A percentile compares a stretch with the other conserved stretches of the same genome.
Evolutionary conservation across 2,888 invertebrate species (phyloP).

Genomic region (Sisyra nigra): DNA sequence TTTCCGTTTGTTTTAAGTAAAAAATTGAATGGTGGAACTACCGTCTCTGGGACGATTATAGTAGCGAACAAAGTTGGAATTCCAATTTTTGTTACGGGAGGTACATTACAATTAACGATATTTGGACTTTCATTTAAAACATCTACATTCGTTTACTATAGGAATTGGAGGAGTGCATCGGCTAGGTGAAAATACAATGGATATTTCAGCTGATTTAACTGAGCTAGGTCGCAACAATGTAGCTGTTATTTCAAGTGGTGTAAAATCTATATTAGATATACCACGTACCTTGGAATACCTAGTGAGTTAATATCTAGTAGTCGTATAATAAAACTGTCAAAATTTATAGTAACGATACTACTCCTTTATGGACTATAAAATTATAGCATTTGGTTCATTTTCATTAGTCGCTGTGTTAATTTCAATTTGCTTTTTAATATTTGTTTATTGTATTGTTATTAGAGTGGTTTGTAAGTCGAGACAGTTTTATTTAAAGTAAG

Average conservation of each 20-base stretch:
- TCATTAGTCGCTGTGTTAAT: too few species aligned
- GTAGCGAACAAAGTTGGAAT: slow-evolving; percentile 71
- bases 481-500: neutral
- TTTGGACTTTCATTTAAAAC: slow-evolving; percentile 6
- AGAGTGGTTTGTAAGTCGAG: neutral
- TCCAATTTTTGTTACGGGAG: slow-evolving; percentile 87
- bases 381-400: too few species aligned
- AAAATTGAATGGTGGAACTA: slow-evolving; percentile 74
- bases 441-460: neutral
- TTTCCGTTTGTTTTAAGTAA: slow-evolving; percentile 59
- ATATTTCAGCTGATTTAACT: slow-evolving; percentile 86
- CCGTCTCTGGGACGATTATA: slow-evolving; percentile 87
- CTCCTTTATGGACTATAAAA: too few species aligned
- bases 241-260: slow-evolving; percentile 86
- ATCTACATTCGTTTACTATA: slow-evolving; percentile 12
- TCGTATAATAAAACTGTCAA: too few species aligned
- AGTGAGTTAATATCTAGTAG: slow-evolving; percentile 31
- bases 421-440: too few species aligned
- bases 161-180: slow-evolving; percentile 89
- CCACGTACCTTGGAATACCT: slow-evolving; percentile 85
- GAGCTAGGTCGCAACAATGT: slow-evolving; percentile 79
- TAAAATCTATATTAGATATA: slow-evolving; percentile 95
- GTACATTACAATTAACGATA: slow-evolving; percentile 20
- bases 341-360: too few species aligned
- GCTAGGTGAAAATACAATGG: slow-evolving; percentile 69